Evolutionary conservation across 2,797 vertebrate species (phyloP).

Genomic region (Crypturellus tataupa): DNA sequence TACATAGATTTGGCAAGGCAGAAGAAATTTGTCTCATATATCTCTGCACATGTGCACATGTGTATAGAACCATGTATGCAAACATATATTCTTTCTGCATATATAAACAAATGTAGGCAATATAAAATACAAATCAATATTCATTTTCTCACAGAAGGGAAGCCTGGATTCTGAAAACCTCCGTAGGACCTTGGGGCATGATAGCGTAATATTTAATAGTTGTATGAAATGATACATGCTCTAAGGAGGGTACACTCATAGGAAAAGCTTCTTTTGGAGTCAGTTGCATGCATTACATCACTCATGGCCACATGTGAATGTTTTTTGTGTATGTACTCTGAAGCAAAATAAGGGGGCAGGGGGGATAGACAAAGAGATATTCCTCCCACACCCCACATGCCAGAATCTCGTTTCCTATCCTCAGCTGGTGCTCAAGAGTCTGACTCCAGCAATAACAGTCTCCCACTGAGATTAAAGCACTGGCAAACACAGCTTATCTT

Average conservation of each 20-base stretch:
- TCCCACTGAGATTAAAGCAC: constrained; percentile 79
- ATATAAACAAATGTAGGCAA: not conserved
- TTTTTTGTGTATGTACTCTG: constrained; percentile 66
- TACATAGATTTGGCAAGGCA: not conserved
- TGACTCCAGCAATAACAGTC: constrained; percentile 78
- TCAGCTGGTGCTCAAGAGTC: constrained; percentile 72
- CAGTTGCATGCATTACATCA: constrained; percentile 34
- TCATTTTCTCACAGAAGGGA: not conserved
- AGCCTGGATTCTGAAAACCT: not conserved
- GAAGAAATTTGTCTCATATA: not conserved
- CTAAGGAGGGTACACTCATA: not conserved
- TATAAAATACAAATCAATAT: not conserved
- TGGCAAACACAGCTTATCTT: constrained; percentile 75
- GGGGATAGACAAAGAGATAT: constrained; percentile 66
- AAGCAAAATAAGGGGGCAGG: constrained; percentile 64
- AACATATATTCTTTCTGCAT: not conserved
- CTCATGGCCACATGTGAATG: constrained; percentile 49
- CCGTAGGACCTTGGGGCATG: not conserved
- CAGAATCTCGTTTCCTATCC: constrained; percentile 75
- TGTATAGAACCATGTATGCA: not conserved
- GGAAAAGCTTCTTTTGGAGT: constrained; percentile 43
- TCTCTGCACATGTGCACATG: not conserved
- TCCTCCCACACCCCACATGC: constrained; percentile 65
- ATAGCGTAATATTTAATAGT: not conserved
- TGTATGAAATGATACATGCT: not conserved